phyloP scores from a whole-genome alignment of 2,113 vertebrate genomes.

The Prochilodus magdalenae region DNA sequence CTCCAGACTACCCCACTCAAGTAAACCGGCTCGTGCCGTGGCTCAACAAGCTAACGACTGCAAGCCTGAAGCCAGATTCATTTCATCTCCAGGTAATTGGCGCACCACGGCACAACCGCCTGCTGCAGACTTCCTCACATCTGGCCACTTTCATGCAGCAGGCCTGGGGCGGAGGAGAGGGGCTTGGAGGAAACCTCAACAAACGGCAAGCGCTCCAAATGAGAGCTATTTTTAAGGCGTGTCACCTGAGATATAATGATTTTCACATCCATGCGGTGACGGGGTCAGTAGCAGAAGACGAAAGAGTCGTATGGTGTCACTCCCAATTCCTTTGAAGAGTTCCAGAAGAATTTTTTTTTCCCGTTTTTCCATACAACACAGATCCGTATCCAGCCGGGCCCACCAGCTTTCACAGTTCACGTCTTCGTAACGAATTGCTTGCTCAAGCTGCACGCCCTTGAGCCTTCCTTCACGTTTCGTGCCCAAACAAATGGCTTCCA shows the following conservation, averaged over 20 bases:
- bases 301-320: conserved; percentile 26
- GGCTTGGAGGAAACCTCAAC: background rate
- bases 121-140: conserved; percentile 5
- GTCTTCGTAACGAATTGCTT: background rate
- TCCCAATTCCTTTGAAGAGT: conserved; percentile 19
- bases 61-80: background rate
- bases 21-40: background rate
- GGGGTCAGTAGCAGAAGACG: conserved; percentile 8
- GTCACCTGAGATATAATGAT: conserved; percentile 47
- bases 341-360: conserved; percentile 9
- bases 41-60: background rate
- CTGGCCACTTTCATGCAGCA: conserved; percentile 35
- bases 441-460: background rate
- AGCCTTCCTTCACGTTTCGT: background rate
- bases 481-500: background rate
- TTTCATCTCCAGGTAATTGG: conserved; percentile 34
- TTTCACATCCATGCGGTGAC: conserved; percentile 26
- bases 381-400: background rate
- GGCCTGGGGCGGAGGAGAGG: conserved; percentile 21
- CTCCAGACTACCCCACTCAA: background rate
- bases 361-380: background rate
- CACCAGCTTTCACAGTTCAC: background rate
- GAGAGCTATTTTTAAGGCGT: conserved; percentile 23
- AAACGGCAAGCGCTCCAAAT: conserved; percentile 12
- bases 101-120: background rate